Evolutionary conservation across 2,888 invertebrate species (phyloP).

Genomic region (Standfussiana lucernea): DNA sequence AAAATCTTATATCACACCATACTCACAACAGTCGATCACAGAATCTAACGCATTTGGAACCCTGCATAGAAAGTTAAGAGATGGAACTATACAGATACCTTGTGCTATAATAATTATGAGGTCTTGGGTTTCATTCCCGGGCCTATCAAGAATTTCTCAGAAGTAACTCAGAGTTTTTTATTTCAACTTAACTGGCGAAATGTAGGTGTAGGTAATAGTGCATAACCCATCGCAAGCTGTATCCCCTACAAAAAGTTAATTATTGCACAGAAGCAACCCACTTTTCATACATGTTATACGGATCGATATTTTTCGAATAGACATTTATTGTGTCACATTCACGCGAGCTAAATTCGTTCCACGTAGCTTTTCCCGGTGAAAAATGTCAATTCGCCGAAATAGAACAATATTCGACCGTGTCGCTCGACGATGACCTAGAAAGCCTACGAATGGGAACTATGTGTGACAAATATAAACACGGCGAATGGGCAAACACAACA

Average conservation of each 20-base stretch:
- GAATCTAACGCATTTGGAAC: not conserved
- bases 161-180: not conserved
- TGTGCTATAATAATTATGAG: not conserved
- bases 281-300: not conserved
- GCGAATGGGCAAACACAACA: constrained; percentile 60
- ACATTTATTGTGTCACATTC: constrained; percentile 15
- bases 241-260: too few species aligned
- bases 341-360: constrained; percentile 23
- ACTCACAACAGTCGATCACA: not conserved
- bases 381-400: constrained; percentile 61
- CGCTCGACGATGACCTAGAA: constrained; percentile 64
- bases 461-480: constrained; percentile 62
- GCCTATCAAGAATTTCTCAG: not conserved
- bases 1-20: not conserved
- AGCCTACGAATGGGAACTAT: constrained; percentile 56
- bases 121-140: not conserved
- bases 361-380: constrained; percentile 43
- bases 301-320: not conserved
- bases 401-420: constrained; percentile 58
- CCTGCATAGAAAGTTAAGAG: not conserved
- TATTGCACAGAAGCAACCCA: not conserved
- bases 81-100: not conserved
- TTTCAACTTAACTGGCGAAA: not conserved
- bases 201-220: not conserved
- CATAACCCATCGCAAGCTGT: not conserved